Percentiles rank a stretch among this genome's conserved stretches.
Conservation (phyloP, 2,113 vertebrate species). For the Tetrax tetrax region DNA sequence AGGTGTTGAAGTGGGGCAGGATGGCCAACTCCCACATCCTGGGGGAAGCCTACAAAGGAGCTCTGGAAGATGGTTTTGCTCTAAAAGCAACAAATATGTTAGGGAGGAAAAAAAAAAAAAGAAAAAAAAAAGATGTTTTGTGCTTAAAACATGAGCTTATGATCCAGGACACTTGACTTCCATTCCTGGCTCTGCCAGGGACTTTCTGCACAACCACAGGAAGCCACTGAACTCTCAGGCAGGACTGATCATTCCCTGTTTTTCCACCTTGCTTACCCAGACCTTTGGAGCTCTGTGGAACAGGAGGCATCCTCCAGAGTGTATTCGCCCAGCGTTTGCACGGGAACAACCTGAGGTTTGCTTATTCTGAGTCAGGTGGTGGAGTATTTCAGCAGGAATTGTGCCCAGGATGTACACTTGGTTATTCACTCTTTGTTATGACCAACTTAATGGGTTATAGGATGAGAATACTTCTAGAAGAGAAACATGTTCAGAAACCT, state of each 20-base stretch:
- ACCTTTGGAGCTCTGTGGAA: neutral
- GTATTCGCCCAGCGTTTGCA: neutral
- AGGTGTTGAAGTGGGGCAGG: neutral
- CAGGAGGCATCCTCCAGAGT: neutral
- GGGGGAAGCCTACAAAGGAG: neutral
- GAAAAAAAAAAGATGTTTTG: accelerated
- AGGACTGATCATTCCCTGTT: neutral
- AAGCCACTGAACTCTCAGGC: neutral
- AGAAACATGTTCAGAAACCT: conserved; percentile 21
- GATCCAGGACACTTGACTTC: neutral
- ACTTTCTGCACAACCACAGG: neutral
- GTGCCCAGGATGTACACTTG: neutral
- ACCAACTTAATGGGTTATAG: neutral
- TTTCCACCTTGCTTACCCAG: neutral
- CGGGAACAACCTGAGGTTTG: neutral
- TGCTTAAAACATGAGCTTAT: neutral
- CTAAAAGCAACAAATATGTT: neutral
- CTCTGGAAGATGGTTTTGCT: neutral
- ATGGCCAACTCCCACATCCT: neutral
- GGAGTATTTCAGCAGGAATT: neutral
- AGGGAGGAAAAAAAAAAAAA: too few species aligned
- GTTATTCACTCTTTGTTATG: neutral
- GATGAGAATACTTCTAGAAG: neutral
- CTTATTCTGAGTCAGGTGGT: neutral
- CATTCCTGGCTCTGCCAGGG: neutral